Evolutionary conservation across 1,140 invertebrate genomes (phyloP), one percentile per base, ranked within the genome.

Genomic region (Drosophila pectinifera): DNA sequence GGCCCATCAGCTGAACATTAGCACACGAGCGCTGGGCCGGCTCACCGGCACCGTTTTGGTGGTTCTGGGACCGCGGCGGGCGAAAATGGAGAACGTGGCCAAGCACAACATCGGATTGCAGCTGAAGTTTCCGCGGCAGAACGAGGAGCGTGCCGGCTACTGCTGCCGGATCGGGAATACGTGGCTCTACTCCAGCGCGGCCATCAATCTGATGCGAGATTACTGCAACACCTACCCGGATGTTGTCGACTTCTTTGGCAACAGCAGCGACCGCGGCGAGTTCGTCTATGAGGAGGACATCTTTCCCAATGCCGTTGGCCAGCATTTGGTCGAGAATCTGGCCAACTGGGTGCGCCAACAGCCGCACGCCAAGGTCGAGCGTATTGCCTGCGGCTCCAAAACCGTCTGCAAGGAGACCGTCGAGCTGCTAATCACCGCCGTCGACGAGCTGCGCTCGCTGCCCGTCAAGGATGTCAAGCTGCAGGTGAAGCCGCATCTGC

Each of bases 61-160:
- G 13, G 92, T 93, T 6, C 77, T 88, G 0, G 93, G 93, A 0
- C 89, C 93, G 5, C 93, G 92, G 31, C 76, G 86, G 11, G 74
- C 82, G 4, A 85, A 91, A 6, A 57, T 91, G 13, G 92, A 93
- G 46, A 92, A 93, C 69, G 80, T 91, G 6, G 92, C 92, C n/a
- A 96, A 95, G 89, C 90, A 95, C 22, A 99, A 99, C 90, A 94
- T 99, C 28, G 98, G 98, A 0, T 93, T 99, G 11, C 97, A 98
- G 92, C 93, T 99, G 1, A 99, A 99, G 92, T 97, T 96, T 80
- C 97, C 96, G 54, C 97, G 92, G 2, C 59, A 94, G 90, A 95
- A 95, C 76, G 93, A 94, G 89, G 93, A 96, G 92, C 94, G 97
- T 0, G 94, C 95, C 26, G 97, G 97, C 10, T 98, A 96, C 90